phyloP scores from a whole-genome alignment of 2,888 invertebrate genomes.

The Acleris holmiana region DNA sequence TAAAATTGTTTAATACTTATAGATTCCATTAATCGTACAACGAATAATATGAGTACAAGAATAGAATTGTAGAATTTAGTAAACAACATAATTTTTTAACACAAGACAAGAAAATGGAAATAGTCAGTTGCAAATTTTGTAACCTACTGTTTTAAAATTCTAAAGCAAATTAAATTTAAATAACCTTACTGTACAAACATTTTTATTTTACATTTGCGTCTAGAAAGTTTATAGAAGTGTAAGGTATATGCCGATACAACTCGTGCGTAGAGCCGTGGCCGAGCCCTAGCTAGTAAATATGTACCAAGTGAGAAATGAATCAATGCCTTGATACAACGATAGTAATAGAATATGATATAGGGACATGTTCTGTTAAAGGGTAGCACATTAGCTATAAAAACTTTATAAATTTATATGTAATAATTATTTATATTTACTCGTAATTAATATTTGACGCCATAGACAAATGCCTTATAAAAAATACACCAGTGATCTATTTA shows the following conservation, averaged over 20 bases:
- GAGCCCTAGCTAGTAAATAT: slow-evolving; percentile 10
- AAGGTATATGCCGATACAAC: too few species aligned
- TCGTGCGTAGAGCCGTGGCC: too few species aligned
- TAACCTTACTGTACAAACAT: too few species aligned
- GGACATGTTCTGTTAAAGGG: slow-evolving; percentile 3
- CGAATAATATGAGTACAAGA: slow-evolving; percentile 35
- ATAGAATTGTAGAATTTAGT: background rate
- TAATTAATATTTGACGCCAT: slow-evolving; percentile 39
- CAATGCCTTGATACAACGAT: slow-evolving; percentile 41
- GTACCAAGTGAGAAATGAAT: slow-evolving; percentile 11
- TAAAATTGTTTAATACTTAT: slow-evolving; percentile 13
- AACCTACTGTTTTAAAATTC: too few species aligned
- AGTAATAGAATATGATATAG: slow-evolving; percentile 19
- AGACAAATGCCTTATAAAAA: slow-evolving; percentile 55
- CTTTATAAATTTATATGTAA: background rate
- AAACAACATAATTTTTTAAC: slow-evolving; percentile 13
- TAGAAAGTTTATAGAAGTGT: too few species aligned
- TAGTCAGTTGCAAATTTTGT: background rate
- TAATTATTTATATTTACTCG: slow-evolving; percentile 15
- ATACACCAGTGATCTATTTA: slow-evolving; percentile 51
- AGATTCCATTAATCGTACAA: slow-evolving; percentile 27
- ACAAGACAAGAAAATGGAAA: background rate
- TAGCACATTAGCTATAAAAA: slow-evolving; percentile 9
- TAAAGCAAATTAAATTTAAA: too few species aligned
- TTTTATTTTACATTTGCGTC: too few species aligned